Evolutionary conservation across 1,140 invertebrate genomes (phyloP), one percentile per base, ranked within the genome.

Genomic region (Conus betulinus): DNA sequence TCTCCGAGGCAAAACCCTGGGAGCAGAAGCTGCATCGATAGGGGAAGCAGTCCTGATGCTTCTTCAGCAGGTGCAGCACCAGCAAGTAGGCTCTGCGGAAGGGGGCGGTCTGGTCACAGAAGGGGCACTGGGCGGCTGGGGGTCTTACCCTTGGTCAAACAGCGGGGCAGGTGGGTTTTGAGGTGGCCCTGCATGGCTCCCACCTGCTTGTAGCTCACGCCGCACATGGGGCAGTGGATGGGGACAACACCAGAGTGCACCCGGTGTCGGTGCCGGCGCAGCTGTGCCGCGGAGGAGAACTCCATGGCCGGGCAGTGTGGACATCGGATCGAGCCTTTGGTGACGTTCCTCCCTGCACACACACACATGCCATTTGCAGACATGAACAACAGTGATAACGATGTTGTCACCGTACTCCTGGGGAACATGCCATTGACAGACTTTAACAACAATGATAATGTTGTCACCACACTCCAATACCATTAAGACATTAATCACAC

Each of bases 211-310:
- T 52, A 76, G 11, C 52, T 67, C 63, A 51, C 15, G 57, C 63
- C 84, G 71, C 84, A 85, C 15, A 85, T 52, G 5, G 52, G 5
- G 63, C 84, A 85, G 63, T 85, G 84, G 10, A 85, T 39, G 13
- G 63, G 84, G 1, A 67, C 51, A 11, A 67, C 13, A n/a, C 84
- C 63, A 10, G 63, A 23, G 51, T 85, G 84, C 25, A 52, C 55
- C 51, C 39, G 63, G 27, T 27, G 67, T 60, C 63, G 25, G 84
- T 85, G 84, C 11, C 71, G 25, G 5, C 74, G 63, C 27, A 53
- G 17, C 60, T 85, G 25, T 39, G 17, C 15, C 8, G 3, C 6
- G 51, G n/a, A 17, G 6, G 27, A 5, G 63, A 85, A 85, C 63
- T 53, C 11, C 57, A 15, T 60, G 57, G 57, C 8, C 57, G 57